A percentile compares a stretch with the other conserved stretches of the same genome.
Evolutionary conservation across 92 coral and sea anemone genomes (phyloP).

Genomic region (Heteractis magnifica): DNA sequence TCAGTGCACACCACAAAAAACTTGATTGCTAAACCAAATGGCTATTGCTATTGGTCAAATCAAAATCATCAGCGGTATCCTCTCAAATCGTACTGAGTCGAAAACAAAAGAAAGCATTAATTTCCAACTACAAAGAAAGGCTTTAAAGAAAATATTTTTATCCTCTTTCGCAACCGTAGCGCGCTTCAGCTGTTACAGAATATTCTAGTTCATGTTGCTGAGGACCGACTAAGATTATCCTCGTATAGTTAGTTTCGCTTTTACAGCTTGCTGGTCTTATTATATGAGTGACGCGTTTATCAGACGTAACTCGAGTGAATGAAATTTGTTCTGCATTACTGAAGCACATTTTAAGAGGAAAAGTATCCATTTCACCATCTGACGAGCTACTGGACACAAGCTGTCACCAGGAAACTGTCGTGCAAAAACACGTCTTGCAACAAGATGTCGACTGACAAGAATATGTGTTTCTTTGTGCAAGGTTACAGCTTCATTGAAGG

Average conservation of each 20-base stretch:
- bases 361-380: too few species aligned
- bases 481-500: background rate
- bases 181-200: background rate
- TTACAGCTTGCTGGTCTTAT: too few species aligned
- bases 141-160: background rate
- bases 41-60: background rate
- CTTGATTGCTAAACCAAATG: background rate
- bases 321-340: too few species aligned
- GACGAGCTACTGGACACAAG: too few species aligned
- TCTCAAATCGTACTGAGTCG: background rate
- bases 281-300: too few species aligned
- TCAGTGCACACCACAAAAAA: too few species aligned
- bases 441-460: background rate
- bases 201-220: background rate
- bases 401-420: too few species aligned
- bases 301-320: too few species aligned
- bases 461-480: constrained; percentile 7
- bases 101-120: background rate
- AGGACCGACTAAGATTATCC: too few species aligned
- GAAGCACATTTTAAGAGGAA: too few species aligned
- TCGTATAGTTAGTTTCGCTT: too few species aligned
- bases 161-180: background rate
- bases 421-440: background rate
- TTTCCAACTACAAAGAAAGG: background rate
- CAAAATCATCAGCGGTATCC: background rate